Evolutionary conservation across 2,888 invertebrate genomes (phyloP).

Genomic region (Harpalus rufipes): DNA sequence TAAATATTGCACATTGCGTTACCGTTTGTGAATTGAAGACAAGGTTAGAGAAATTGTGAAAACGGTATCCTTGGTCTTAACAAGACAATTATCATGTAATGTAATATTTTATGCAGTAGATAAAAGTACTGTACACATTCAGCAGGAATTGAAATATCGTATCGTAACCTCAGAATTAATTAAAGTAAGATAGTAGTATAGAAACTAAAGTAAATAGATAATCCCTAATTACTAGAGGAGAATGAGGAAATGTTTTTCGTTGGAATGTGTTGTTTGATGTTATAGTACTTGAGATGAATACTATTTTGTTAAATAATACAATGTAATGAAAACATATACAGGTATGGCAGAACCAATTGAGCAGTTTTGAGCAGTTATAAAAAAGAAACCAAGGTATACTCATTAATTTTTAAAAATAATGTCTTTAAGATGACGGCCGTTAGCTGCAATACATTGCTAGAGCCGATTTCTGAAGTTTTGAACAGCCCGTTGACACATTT

Average conservation of each 20-base stretch:
- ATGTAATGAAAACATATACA: no score
- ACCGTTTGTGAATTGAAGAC: not conserved
- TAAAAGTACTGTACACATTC: not conserved
- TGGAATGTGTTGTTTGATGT: no score
- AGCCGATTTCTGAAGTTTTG: no score
- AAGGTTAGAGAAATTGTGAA: not conserved
- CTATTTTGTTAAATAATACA: no score
- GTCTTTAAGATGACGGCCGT: no score
- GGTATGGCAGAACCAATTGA: no score
- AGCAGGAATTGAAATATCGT: not conserved
- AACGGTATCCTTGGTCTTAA: not conserved
- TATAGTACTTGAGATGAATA: no score
- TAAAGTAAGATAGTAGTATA: not conserved
- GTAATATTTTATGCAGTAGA: not conserved
- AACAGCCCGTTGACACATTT: no score
- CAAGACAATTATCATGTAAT: not conserved
- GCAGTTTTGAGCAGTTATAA: no score
- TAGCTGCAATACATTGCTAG: no score
- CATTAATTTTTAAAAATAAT: no score
- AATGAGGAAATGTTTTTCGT: not conserved
- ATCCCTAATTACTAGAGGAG: not conserved
- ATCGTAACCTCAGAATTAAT: not conserved
- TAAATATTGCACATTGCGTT: not conserved
- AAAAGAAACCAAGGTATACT: no score
- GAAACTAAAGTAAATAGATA: not conserved